phyloP scores from a whole-genome alignment of 2,797 vertebrate species.

The Atherinosoma microstoma region DNA sequence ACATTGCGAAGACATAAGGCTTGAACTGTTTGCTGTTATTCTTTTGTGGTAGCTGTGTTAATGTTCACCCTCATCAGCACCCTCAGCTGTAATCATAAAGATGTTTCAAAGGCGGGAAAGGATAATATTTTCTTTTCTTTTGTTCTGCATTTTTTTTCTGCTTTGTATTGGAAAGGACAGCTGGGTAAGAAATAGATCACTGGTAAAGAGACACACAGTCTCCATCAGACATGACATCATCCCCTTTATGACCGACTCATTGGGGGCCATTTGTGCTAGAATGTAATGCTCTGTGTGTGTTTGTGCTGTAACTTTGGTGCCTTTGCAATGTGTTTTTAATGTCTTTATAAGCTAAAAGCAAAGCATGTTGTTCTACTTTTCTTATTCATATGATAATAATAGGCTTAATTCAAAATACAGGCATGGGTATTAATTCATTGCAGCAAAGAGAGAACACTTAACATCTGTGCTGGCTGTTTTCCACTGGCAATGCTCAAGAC shows the following conservation, averaged over 20 bases:
- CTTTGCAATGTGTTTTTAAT: conserved; percentile 4
- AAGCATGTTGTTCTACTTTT: conserved; percentile 34
- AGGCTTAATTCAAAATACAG: conserved; percentile 16
- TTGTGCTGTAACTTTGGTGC: conserved; percentile 3
- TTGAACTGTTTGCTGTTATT: neutral
- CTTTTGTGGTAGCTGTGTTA: neutral
- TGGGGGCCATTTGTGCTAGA: conserved; percentile 64
- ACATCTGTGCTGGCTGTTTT: conserved; percentile 53
- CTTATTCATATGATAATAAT: conserved; percentile 30
- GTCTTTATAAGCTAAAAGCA: conserved; percentile 13
- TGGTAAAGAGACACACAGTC: conserved; percentile 66
- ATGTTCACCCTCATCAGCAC: neutral
- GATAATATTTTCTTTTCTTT: conserved; percentile 10
- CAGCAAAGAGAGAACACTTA: conserved; percentile 41
- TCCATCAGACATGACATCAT: conserved; percentile 84
- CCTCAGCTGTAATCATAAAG: neutral
- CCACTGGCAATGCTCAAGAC: conserved; percentile 15
- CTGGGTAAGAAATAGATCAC: conserved; percentile 76
- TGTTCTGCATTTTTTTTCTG: conserved; percentile 33
- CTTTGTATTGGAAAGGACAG: conserved; percentile 61
- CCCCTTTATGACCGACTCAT: conserved; percentile 68
- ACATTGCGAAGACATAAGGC: neutral
- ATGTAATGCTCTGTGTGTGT: conserved; percentile 45
- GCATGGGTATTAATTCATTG: conserved; percentile 23
- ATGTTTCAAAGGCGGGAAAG: neutral